Conservation (phyloP, 2,888 invertebrate species). For the Sisyra nigra region DNA sequence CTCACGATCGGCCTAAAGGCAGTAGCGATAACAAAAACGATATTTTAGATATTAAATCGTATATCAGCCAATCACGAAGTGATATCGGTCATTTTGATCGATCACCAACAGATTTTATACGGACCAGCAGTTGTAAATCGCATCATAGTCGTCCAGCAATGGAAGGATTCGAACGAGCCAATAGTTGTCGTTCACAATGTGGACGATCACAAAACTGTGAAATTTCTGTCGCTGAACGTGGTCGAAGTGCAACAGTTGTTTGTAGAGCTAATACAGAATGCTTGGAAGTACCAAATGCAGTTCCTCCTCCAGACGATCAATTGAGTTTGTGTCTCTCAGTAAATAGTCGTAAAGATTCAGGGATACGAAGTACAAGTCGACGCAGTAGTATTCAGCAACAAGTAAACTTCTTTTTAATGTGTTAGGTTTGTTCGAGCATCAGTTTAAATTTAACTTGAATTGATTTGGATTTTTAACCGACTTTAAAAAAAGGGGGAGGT, state of each 20-base stretch:
- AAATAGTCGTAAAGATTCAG: slow-evolving; percentile 76
- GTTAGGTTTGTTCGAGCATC: too few species aligned
- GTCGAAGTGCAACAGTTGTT: slow-evolving; percentile 25
- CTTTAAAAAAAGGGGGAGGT: too few species aligned
- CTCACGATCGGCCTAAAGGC: not conserved
- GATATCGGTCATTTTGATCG: slow-evolving; percentile 37
- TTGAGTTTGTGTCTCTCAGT: slow-evolving; percentile 59
- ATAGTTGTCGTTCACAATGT: slow-evolving; percentile 30
- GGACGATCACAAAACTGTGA: slow-evolving; percentile 20
- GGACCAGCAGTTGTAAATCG: slow-evolving; percentile 53
- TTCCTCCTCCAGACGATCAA: slow-evolving; percentile 35
- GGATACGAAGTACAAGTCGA: slow-evolving; percentile 70
- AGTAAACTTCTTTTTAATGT: slow-evolving; percentile 36
- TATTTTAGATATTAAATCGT: slow-evolving; percentile 53
- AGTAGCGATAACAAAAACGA: slow-evolving; percentile 27
- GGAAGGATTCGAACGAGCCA: slow-evolving; percentile 26
- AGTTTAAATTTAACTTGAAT: too few species aligned
- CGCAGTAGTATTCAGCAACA: slow-evolving; percentile 76
- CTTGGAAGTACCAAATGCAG: slow-evolving; percentile 19
- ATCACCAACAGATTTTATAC: slow-evolving; percentile 27
- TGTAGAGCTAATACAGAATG: slow-evolving; percentile 17
- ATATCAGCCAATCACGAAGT: slow-evolving; percentile 55
- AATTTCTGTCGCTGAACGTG: slow-evolving; percentile 14
- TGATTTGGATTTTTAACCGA: slow-evolving; percentile 1
- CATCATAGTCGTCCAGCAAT: slow-evolving; percentile 41